These are phyloP conservation scores for Hepsetus odoe DNA, from an alignment of 2,113 vertebrate genomes.

Conservation along the genomic window DNA sequence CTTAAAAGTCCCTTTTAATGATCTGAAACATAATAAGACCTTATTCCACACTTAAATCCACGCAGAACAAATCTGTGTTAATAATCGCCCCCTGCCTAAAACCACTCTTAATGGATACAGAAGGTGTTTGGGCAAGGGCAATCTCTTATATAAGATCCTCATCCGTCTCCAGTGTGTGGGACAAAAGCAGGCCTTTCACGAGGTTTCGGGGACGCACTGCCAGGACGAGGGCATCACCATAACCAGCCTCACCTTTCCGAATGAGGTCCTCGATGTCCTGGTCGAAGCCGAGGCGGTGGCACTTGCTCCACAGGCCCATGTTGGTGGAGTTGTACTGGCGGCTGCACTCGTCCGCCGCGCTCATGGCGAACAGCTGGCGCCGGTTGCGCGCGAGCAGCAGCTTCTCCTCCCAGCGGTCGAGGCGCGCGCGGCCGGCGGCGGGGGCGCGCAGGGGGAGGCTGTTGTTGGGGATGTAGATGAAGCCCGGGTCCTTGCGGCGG, in stretches of 20 bases:
- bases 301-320: slow-evolving; percentile 98
- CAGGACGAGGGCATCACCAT: too few relatives aligned
- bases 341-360: slow-evolving; percentile 93
- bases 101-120: too few relatives aligned
- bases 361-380: slow-evolving; percentile 97
- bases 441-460: slow-evolving; percentile 91
- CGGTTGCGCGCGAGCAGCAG: slow-evolving; percentile 89
- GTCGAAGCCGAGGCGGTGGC: slow-evolving; percentile 92
- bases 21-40: too few relatives aligned
- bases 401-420: slow-evolving; percentile 90
- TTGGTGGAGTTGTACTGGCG: slow-evolving; percentile 97
- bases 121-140: too few relatives aligned
- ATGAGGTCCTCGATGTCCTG: slow-evolving; percentile 90
- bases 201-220: too few relatives aligned
- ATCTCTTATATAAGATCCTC: too few relatives aligned
- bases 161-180: too few relatives aligned
- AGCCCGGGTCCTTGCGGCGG: slow-evolving; percentile 94
- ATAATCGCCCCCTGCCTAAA: too few relatives aligned
- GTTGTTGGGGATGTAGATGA: slow-evolving; percentile 99
- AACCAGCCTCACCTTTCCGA: slow-evolving; percentile 85
- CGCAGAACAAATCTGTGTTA: too few relatives aligned
- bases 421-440: slow-evolving; percentile 79
- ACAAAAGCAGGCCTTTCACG: too few relatives aligned
- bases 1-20: too few relatives aligned
- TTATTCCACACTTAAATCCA: too few relatives aligned